Base-by-base conservation (phyloP, 2,113 vertebrate species). In the Nycticorax nycticorax region DNA sequence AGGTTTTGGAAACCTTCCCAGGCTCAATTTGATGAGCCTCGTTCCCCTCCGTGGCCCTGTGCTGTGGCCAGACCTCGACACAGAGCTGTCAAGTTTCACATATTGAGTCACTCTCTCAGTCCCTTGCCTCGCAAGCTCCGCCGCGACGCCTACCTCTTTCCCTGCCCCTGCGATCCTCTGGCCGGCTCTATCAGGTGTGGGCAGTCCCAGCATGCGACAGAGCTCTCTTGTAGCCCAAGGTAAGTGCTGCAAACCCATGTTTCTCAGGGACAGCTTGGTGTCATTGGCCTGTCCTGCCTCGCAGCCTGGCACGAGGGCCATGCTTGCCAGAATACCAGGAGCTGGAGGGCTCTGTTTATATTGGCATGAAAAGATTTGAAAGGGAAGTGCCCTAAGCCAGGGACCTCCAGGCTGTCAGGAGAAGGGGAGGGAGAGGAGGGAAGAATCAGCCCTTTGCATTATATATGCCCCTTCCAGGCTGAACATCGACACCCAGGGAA, bases 1-100 rank as follows among this genome's bases (percentile, higher is more conserved):
- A 72, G 80, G 80, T 10, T 73, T 73, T 93, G 94, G 96, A 93
- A 97, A 7, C 10, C 3, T 87, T 93, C 94, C 96, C 92, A 19
- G 91, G 41, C 72, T 78, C 27, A 8, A 2, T 48, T 27, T 39
- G 85, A 48, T 56, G 93, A 88, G 92, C 28, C 33, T 55, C 8
- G 0, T 63, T 86, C 67, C 47, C 45, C 72, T 89, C 67, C 2
- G 9, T 8, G 77, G 93, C 74, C 67, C 89, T 7, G 57, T 20
- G 76, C 89, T 27, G 80, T 14, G 71, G 82, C 85, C 92, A 52
- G 87, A 24, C 76, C 84, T 79, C 2, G 3, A 3, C 77, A 7
- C 73, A 1, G 76, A 75, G 83, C 83, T 62, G 85, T 45, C 63
- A 39, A 3, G 43, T 50, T 26, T 4, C 83, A 41, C 23, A 1